Evolutionary conservation across 2,113 vertebrate genomes (phyloP).

Genomic region (Corythoichthys haematopterus): DNA sequence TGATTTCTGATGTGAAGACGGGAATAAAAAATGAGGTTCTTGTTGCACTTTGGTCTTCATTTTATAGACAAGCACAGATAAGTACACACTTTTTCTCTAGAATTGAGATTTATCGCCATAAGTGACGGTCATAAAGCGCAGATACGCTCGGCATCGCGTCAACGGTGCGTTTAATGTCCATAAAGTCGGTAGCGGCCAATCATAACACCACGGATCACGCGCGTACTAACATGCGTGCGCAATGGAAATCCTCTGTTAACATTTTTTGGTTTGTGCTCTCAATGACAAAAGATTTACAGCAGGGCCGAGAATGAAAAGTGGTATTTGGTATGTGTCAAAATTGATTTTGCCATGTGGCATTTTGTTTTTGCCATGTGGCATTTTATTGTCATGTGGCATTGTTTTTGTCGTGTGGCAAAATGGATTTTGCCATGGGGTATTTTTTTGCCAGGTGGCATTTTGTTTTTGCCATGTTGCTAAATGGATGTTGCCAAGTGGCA

Average conservation of each 20-base stretch:
- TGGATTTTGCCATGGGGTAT: too few relatives aligned
- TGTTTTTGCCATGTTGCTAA: too few relatives aligned
- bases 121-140: not conserved
- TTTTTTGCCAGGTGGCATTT: too few relatives aligned
- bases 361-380: too few relatives aligned
- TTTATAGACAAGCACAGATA: not conserved
- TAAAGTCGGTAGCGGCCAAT: constrained; percentile 16
- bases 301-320: too few relatives aligned
- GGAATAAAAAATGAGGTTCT: too few relatives aligned
- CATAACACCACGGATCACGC: constrained; percentile 41
- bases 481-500: too few relatives aligned
- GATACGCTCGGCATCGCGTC: not conserved
- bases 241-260: not conserved
- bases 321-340: too few relatives aligned
- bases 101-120: not conserved
- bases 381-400: too few relatives aligned
- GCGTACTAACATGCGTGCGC: not conserved
- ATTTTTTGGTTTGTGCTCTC: not conserved
- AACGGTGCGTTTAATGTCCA: not conserved
- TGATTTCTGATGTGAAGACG: not conserved
- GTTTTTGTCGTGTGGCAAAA: too few relatives aligned
- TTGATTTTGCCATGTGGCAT: too few relatives aligned
- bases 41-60: not conserved
- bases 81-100: not conserved
- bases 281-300: too few relatives aligned